Conservation (phyloP, 2,113 vertebrate species). For the Tauraco erythrolophus region DNA sequence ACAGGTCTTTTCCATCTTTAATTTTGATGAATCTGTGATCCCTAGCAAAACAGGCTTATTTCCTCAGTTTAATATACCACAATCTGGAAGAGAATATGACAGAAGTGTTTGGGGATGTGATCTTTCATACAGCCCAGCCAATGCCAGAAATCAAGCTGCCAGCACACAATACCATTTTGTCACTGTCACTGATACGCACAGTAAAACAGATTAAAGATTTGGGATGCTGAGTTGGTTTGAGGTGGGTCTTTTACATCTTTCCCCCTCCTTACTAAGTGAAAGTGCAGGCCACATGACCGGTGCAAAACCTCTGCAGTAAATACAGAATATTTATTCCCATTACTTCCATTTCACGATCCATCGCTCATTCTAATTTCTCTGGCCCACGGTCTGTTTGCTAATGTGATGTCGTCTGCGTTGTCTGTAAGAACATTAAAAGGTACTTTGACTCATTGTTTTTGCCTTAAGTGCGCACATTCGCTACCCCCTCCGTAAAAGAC, state of each 20-base stretch:
- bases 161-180: constrained; percentile 15
- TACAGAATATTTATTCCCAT: background rate
- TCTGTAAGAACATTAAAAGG: background rate
- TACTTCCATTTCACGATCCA: background rate
- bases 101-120: constrained; percentile 40
- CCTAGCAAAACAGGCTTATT: constrained; percentile 7
- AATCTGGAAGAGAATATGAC: constrained; percentile 36
- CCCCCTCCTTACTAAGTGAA: background rate
- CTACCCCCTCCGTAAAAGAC: background rate
- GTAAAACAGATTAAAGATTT: background rate
- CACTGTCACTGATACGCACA: background rate
- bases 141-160: constrained; percentile 40
- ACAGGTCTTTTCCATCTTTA: constrained; percentile 50
- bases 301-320: background rate
- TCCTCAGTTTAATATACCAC: constrained; percentile 22
- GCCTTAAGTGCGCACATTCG: background rate
- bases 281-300: background rate
- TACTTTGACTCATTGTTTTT: background rate
- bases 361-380: background rate
- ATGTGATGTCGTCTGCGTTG: background rate
- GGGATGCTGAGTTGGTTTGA: rapidly evolving
- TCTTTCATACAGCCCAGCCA: constrained; percentile 4
- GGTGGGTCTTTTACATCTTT: background rate
- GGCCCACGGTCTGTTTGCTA: background rate
- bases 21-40: constrained; percentile 47